A percentile compares a stretch with the other conserved stretches of the same genome.
Evolutionary conservation across 2,888 invertebrate species (phyloP).

Genomic region (Harpalus rufipes): DNA sequence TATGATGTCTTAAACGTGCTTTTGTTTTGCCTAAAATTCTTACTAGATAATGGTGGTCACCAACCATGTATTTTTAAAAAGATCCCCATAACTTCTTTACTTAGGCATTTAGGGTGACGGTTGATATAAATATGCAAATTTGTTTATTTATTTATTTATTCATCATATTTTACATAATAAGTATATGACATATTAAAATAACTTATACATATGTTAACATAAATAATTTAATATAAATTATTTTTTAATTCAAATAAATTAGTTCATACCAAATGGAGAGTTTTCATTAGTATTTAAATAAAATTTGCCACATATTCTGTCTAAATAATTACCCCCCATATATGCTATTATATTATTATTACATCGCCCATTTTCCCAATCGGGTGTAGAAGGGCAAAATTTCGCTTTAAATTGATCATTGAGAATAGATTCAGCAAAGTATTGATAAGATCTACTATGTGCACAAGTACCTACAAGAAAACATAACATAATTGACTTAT

Average conservation of each 20-base stretch:
- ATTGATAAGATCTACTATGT: constrained; percentile 76
- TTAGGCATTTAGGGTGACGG: too few relatives aligned
- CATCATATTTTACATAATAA: too few relatives aligned
- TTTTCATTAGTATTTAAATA: constrained; percentile 72
- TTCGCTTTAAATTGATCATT: constrained; percentile 72
- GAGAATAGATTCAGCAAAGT: constrained; percentile 76
- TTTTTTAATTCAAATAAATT: constrained; percentile 53
- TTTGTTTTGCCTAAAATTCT: too few relatives aligned
- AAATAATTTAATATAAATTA: constrained; percentile 40
- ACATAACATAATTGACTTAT: too few relatives aligned
- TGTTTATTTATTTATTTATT: too few relatives aligned
- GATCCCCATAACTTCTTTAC: too few relatives aligned
- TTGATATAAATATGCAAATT: too few relatives aligned
- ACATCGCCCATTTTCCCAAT: constrained; percentile 70
- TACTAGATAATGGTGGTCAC: too few relatives aligned
- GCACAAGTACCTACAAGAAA: constrained; percentile 74
- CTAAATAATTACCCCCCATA: constrained; percentile 46
- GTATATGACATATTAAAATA: too few relatives aligned
- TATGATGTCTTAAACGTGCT: too few relatives aligned
- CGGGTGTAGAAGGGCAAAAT: constrained; percentile 68
- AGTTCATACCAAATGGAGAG: constrained; percentile 71
- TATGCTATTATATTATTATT: constrained; percentile 12
- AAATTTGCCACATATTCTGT: constrained; percentile 73
- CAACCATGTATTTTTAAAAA: too few relatives aligned
- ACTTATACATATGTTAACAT: neutral